A percentile compares a stretch with the other conserved stretches of the same genome.
These are phyloP conservation scores for Alcedo quadribrachys DNA, from an alignment of 2,797 vertebrate species.

Conservation along the genomic window DNA sequence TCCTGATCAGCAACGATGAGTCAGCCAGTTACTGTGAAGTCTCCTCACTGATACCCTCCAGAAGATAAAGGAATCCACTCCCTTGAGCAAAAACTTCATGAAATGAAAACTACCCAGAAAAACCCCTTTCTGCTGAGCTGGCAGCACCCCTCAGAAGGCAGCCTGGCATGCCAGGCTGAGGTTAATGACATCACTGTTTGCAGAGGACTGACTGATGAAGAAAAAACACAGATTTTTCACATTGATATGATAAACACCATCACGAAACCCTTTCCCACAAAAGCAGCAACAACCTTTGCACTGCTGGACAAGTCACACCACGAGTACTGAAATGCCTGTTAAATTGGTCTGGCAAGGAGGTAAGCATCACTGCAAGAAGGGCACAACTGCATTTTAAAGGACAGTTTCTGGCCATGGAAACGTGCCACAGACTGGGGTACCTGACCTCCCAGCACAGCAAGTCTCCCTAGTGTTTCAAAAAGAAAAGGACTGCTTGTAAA, in stretches of 20 bases:
- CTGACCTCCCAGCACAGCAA: not conserved
- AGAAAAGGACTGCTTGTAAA: not conserved
- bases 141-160: not conserved
- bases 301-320: not conserved
- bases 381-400: not conserved
- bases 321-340: not conserved
- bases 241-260: not conserved
- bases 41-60: not conserved
- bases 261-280: not conserved
- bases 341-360: not conserved
- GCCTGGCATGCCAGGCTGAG: not conserved
- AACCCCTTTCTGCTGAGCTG: not conserved
- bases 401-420: not conserved
- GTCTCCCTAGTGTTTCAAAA: not conserved
- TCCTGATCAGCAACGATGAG: not conserved
- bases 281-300: not conserved
- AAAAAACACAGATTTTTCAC: not conserved
- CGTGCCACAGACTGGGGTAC: not conserved
- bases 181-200: not conserved
- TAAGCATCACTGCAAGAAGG: not conserved
- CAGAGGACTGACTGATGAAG: not conserved
- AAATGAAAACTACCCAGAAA: not conserved
- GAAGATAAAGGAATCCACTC: not conserved
- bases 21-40: rapidly evolving
- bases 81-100: not conserved